phyloP scores from a whole-genome alignment of 2,113 vertebrate species.

The Phycodurus eques region DNA sequence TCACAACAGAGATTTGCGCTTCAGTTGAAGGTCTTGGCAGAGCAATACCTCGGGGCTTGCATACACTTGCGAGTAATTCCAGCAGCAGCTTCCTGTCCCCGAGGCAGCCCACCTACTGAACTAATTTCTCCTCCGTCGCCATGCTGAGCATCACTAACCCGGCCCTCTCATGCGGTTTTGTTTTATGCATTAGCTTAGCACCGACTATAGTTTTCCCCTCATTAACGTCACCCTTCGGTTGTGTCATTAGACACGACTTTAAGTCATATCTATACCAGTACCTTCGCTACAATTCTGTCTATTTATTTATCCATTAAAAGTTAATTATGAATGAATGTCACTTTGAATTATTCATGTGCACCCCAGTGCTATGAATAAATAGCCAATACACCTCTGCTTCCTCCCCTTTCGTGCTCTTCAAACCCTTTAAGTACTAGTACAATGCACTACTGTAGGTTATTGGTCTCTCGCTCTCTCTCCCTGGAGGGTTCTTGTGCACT shows the following conservation, averaged over 20 bases:
- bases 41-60: conserved; percentile 28
- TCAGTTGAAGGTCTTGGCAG: conserved; percentile 34
- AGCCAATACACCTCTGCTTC: conserved; percentile 55
- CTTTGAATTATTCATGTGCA: conserved; percentile 72
- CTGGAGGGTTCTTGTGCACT: conserved; percentile 59
- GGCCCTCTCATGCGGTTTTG: conserved; percentile 23
- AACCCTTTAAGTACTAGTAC: conserved; percentile 56
- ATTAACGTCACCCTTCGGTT: conserved; percentile 46
- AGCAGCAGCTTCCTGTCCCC: conserved; percentile 29
- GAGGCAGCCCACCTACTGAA: conserved; percentile 53
- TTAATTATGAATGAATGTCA: conserved; percentile 70
- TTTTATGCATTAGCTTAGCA: conserved; percentile 28
- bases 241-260: conserved; percentile 46
- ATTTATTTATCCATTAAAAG: conserved; percentile 74
- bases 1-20: conserved; percentile 9
- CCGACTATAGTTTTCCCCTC: conserved; percentile 17
- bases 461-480: conserved; percentile 58
- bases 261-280: conserved; percentile 42
- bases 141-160: conserved; percentile 34
- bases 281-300: conserved; percentile 53
- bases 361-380: conserved; percentile 60
- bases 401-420: conserved; percentile 60
- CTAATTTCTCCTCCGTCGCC: conserved; percentile 37
- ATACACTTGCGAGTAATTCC: conserved; percentile 12
- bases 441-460: conserved; percentile 63